phyloP scores from a whole-genome alignment of 2,888 invertebrate species.

The Caenorhabditis doughertyi region DNA sequence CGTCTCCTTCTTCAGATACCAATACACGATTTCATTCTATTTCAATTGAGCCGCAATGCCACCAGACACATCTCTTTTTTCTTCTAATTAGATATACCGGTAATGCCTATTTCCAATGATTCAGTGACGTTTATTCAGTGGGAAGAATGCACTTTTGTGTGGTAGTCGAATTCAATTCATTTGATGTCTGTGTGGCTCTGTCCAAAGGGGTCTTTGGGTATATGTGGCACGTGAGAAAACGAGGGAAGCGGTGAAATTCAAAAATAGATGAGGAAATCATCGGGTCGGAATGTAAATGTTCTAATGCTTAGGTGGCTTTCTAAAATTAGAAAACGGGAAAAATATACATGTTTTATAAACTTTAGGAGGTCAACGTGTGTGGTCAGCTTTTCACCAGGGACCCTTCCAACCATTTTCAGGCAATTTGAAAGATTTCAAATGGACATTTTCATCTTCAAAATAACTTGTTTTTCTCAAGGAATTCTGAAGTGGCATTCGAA shows the following conservation, averaged over 20 bases:
- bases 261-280: conserved; percentile 8
- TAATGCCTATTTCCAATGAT: too few species aligned
- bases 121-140: too few species aligned
- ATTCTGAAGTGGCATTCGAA: background rate
- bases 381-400: too few species aligned
- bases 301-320: background rate
- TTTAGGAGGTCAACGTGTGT: background rate
- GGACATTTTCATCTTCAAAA: background rate
- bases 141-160: conserved; percentile 20
- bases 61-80: background rate
- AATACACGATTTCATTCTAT: background rate
- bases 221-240: conserved; percentile 17
- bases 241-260: background rate
- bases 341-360: background rate
- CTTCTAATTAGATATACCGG: background rate
- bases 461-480: background rate
- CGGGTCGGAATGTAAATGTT: conserved; percentile 13
- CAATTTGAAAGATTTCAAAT: background rate
- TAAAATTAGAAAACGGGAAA: conserved; percentile 14
- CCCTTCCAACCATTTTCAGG: background rate
- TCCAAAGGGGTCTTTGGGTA: background rate
- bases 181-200: background rate
- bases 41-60: background rate
- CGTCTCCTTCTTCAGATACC: background rate
- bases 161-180: background rate